A percentile compares a stretch with the other conserved stretches of the same genome.
These are phyloP conservation scores for Numenius phaeopus DNA, from an alignment of 2,797 vertebrate species.

Conservation along the genomic window DNA sequence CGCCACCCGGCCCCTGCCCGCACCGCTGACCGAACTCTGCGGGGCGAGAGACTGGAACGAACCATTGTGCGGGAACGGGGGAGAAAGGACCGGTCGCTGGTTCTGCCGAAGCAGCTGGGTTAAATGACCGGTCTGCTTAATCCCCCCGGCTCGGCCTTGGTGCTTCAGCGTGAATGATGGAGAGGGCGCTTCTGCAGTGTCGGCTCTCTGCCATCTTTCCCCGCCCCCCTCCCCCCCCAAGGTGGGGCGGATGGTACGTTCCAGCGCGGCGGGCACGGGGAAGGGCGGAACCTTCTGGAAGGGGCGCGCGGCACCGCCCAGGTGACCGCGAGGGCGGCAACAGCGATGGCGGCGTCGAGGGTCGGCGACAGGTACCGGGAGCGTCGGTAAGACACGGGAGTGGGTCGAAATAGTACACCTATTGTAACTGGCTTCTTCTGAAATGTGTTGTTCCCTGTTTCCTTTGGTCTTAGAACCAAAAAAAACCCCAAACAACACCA, in stretches of 20 bases:
- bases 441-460: background rate
- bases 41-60: fast-evolving
- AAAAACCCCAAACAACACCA: background rate
- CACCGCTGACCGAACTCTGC: fast-evolving
- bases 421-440: background rate
- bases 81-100: fast-evolving
- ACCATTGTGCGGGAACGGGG: background rate
- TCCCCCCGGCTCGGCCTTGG: fast-evolving
- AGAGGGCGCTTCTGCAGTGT: fast-evolving
- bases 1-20: fast-evolving
- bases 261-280: background rate
- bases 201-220: background rate
- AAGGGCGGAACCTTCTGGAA: background rate
- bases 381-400: no score
- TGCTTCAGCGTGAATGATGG: background rate
- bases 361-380: no score
- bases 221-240: fast-evolving
- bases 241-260: background rate
- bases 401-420: background rate
- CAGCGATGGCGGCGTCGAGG: no score
- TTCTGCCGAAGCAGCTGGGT: background rate
- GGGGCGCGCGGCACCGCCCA: fast-evolving
- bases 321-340: fast-evolving
- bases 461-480: background rate
- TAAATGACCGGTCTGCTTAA: background rate